A percentile compares a stretch with the other conserved stretches of the same genome.
These are phyloP conservation scores for Frankliniella intonsa DNA, from an alignment of 2,888 invertebrate genomes.

Conservation along the genomic window DNA sequence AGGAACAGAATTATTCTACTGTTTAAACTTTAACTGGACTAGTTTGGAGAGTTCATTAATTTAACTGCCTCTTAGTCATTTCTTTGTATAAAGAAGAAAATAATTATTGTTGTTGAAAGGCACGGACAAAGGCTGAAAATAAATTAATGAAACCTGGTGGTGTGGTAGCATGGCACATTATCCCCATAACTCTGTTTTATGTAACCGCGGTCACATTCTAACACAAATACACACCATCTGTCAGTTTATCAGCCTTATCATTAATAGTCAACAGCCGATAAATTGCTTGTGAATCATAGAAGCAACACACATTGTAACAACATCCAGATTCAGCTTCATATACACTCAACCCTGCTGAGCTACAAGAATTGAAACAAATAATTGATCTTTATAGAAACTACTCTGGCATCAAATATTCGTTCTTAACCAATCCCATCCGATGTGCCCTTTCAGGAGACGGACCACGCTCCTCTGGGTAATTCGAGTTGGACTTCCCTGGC, in stretches of 20 bases:
- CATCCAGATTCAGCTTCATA: not conserved
- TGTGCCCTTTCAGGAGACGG: too few species aligned
- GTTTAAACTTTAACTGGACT: not conserved
- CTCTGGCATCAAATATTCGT: not conserved
- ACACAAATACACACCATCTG: not conserved
- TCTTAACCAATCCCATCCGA: too few species aligned
- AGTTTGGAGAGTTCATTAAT: not conserved
- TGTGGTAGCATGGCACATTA: not conserved
- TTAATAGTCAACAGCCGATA: conserved; percentile 20
- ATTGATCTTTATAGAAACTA: not conserved
- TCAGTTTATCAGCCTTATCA: conserved; percentile 22
- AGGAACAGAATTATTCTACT: not conserved
- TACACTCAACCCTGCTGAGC: conserved; percentile 19
- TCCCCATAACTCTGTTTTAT: not conserved
- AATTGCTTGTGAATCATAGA: conserved; percentile 4
- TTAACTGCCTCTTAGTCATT: not conserved
- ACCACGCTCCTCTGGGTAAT: too few species aligned
- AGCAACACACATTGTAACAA: conserved; percentile 3
- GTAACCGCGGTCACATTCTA: too few species aligned
- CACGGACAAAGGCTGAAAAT: not conserved
- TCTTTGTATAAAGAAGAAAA: not conserved
- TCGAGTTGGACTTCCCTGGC: too few species aligned
- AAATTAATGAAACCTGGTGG: not conserved
- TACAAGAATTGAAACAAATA: conserved; percentile 1
- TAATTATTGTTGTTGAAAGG: not conserved